These are phyloP conservation scores for Caenorhabditis afra DNA, from an alignment of 2,888 invertebrate species.

Conservation along the genomic window DNA sequence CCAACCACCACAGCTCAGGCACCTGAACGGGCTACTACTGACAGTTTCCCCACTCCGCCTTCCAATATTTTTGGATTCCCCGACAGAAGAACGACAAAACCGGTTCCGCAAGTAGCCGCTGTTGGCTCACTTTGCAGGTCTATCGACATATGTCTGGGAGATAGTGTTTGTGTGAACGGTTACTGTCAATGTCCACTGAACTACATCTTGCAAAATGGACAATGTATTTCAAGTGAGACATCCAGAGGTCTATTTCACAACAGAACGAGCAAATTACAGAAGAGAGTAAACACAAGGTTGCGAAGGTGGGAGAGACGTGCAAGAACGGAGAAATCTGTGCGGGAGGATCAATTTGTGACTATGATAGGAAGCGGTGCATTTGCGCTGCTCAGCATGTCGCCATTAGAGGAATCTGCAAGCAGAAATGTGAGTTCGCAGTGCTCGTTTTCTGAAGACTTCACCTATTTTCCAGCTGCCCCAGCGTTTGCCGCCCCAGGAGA, in stretches of 20 bases:
- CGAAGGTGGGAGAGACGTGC: constrained; percentile 74
- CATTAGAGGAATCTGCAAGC: constrained; percentile 69
- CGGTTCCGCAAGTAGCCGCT: constrained; percentile 52
- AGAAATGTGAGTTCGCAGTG: constrained; percentile 58
- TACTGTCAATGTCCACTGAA: constrained; percentile 69
- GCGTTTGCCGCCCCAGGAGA: constrained; percentile 67
- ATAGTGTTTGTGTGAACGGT: constrained; percentile 68
- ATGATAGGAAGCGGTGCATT: constrained; percentile 71
- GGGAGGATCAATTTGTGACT: constrained; percentile 78
- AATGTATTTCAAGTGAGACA: constrained; percentile 64
- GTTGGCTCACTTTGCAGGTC: constrained; percentile 53
- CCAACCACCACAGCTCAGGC: constrained; percentile 19
- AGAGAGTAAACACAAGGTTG: constrained; percentile 55
- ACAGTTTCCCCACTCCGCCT: constrained; percentile 54
- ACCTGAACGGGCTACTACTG: constrained; percentile 1
- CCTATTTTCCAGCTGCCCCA: constrained; percentile 60
- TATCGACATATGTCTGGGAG: constrained; percentile 68
- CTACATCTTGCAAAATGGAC: constrained; percentile 63
- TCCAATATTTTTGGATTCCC: constrained; percentile 56
- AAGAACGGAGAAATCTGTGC: constrained; percentile 72
- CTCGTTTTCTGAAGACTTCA: not conserved
- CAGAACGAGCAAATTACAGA: constrained; percentile 44
- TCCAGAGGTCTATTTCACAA: no score
- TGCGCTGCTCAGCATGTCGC: constrained; percentile 73
- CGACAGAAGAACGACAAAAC: constrained; percentile 45